Evolutionary conservation across 1,140 invertebrate species (phyloP), one percentile per base, ranked within the genome.

Genomic region (Gonioctena quinquepunctata): DNA sequence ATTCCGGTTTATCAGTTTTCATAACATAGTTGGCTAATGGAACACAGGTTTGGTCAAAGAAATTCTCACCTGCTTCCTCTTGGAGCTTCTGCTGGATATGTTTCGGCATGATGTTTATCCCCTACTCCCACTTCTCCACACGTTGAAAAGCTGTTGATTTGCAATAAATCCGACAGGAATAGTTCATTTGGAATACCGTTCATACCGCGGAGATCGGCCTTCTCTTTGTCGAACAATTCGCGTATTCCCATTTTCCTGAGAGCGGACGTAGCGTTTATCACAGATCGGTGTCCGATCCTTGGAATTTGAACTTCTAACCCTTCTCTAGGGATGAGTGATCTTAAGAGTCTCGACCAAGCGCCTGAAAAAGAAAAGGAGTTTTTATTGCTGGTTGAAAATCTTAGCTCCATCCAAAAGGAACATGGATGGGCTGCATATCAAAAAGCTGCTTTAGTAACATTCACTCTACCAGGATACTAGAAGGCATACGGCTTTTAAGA

Each of bases 221-320:
- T 89, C 57, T 88, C 87, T 0, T 88, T 83, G 74, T 88, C 86
- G 79, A 95, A 95, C 1, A 95, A 82, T 23, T 93, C 92, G 70
- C 90, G 89, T 2, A 95, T 84, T 0, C 93, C 93, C 91, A 95
- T 93, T 68, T 89, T 86, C 74, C 90, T 89, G 27, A 95, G 83
- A 1, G 92, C 90, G 1, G 88, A 86, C 0, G 93, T 92, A 1
- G 92, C 87, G 76, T 95, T 95, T 1, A 94, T 87, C 0, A 93
- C 87, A 0, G 93, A 94, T 56, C 91, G 86, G 72, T 95, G 94
- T 28, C 91, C 92, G 78, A 94, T 94, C 72, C 93, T 88, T 0
- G 94, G 94, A 49, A 95, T 87, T 79, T 94, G 93, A 2, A 94
- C 83, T 81, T 94, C 93, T 49, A 94, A 84, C 0, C 91, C 90